Conservation (phyloP, 2,797 vertebrate genomes). For the Loris lydekkerianus region DNA sequence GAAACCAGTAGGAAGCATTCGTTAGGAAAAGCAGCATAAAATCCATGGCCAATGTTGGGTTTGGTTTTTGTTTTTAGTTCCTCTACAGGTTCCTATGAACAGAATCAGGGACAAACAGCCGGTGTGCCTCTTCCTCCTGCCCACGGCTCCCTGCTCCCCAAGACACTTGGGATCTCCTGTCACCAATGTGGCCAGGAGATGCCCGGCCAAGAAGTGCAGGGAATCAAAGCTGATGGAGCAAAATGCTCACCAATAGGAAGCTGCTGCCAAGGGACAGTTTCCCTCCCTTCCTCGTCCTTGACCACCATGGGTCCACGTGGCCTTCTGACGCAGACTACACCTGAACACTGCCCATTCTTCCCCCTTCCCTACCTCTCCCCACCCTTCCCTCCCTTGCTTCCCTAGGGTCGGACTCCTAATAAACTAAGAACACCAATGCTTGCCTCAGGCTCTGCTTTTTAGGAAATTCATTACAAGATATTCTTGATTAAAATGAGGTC, state of each 20-base stretch:
- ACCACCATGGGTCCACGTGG: rapidly evolving
- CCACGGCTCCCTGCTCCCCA: not conserved
- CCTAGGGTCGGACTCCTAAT: not conserved
- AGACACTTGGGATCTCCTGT: not conserved
- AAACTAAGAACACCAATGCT: not conserved
- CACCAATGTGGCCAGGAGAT: not conserved
- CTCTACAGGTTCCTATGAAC: not conserved
- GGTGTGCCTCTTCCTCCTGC: not conserved
- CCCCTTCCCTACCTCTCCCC: not conserved
- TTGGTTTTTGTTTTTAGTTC: not conserved
- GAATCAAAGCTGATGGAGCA: not conserved
- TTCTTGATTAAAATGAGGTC: not conserved
- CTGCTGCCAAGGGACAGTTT: rapidly evolving
- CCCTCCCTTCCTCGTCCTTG: not conserved
- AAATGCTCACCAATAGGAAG: rapidly evolving
- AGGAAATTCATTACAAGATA: not conserved
- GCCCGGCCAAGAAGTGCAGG: not conserved
- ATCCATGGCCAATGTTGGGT: not conserved
- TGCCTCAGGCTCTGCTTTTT: not conserved
- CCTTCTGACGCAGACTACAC: rapidly evolving
- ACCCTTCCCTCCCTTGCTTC: not conserved
- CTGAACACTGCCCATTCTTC: not conserved
- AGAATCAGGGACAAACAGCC: not conserved
- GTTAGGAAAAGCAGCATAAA: not conserved
- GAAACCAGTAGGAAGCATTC: not conserved